Conservation (phyloP, 2,113 vertebrate genomes). For the Morone saxatilis region DNA sequence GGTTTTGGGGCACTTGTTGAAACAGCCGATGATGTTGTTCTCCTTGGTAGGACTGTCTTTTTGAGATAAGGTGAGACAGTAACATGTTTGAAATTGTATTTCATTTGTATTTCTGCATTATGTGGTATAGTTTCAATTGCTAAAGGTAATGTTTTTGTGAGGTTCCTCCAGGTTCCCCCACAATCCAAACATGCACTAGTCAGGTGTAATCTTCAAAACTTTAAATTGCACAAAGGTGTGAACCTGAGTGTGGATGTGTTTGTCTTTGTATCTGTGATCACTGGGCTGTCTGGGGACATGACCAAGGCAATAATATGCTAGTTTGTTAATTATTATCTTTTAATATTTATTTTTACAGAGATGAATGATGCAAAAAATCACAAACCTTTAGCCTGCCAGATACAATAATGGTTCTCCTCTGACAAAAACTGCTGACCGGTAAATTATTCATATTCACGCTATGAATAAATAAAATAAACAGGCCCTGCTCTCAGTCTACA, state of each 20-base stretch:
- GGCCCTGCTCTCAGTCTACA: constrained; percentile 74
- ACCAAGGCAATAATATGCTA: neutral
- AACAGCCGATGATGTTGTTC: neutral
- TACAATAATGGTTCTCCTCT: constrained; percentile 68
- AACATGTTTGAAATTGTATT: neutral
- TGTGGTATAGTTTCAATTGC: neutral
- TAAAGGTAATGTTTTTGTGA: neutral
- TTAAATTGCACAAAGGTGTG: neutral
- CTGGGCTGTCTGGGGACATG: neutral
- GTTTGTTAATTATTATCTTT: neutral
- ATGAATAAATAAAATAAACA: constrained; percentile 85
- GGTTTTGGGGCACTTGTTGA: neutral
- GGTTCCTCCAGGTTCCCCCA: neutral
- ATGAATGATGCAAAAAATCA: constrained; percentile 57
- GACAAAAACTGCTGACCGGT: constrained; percentile 81
- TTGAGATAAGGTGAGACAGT: constrained; percentile 1
- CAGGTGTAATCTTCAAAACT: neutral
- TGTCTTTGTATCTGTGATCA: no score
- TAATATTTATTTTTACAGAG: neutral
- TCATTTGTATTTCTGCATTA: no score
- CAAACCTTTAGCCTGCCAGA: constrained; percentile 73
- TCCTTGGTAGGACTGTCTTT: neutral
- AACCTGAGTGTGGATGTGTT: neutral
- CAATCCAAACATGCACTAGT: neutral
- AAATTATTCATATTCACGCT: constrained; percentile 82